Conservation (phyloP, 1,140 invertebrate genomes). For the Aphidius gifuensis region DNA sequence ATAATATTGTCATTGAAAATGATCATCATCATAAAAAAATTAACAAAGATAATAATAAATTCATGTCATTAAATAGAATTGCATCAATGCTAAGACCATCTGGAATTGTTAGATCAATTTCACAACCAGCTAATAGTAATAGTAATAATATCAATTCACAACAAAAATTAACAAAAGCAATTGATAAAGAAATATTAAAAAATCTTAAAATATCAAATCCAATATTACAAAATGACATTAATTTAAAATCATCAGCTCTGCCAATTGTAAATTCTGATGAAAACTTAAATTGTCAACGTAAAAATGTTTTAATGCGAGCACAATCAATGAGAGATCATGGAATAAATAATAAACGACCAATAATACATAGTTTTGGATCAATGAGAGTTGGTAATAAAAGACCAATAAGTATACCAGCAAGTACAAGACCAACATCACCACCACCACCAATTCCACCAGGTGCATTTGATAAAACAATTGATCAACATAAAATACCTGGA, state of each 20-base stretch:
- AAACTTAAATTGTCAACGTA: constrained; percentile 40
- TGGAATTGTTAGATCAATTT: constrained; percentile 55
- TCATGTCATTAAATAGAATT: constrained; percentile 66
- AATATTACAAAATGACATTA: constrained; percentile 68
- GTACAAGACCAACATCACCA: constrained; percentile 62
- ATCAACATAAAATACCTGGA: constrained; percentile 42
- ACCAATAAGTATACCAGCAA: constrained; percentile 67
- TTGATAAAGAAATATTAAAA: constrained; percentile 69
- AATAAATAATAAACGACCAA: constrained; percentile 58
- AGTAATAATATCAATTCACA: constrained; percentile 60
- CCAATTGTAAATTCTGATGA: constrained; percentile 46
- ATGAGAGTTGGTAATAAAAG: constrained; percentile 64
- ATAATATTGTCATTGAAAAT: constrained; percentile 31
- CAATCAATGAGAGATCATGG: constrained; percentile 69
- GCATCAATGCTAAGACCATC: constrained; percentile 72
- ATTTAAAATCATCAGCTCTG: constrained; percentile 58
- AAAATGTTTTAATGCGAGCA: constrained; percentile 64
- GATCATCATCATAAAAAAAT: constrained; percentile 50
- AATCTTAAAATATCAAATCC: constrained; percentile 78
- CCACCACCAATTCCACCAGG: constrained; percentile 63
- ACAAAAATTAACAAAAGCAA: constrained; percentile 62
- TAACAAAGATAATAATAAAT: constrained; percentile 40
- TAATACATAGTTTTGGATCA: constrained; percentile 74
- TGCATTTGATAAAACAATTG: constrained; percentile 38
- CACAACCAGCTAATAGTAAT: constrained; percentile 18